Evolutionary conservation across 2,797 vertebrate species (phyloP).

Genomic region (Staurois parvus): DNA sequence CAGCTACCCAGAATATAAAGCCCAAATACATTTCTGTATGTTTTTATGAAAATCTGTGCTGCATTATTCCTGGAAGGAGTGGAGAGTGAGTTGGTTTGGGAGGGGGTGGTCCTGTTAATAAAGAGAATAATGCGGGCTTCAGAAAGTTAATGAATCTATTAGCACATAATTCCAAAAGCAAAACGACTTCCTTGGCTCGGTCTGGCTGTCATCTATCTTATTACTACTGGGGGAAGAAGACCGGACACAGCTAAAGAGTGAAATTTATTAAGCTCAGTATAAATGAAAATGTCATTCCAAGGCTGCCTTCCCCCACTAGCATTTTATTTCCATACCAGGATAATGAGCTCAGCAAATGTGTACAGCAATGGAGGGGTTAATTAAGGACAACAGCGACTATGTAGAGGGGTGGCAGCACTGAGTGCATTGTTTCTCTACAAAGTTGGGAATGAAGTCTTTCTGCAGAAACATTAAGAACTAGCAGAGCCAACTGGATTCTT

Average conservation of each 20-base stretch:
- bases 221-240: constrained; percentile 67
- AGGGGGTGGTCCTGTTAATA: constrained; percentile 39
- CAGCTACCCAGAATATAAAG: not conserved
- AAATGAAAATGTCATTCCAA: constrained; percentile 74
- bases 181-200: constrained; percentile 71
- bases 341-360: not conserved
- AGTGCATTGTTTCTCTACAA: constrained; percentile 10
- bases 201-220: constrained; percentile 71
- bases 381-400: not conserved
- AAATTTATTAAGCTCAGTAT: constrained; percentile 70
- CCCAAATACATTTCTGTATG: not conserved
- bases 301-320: constrained; percentile 59
- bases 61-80: constrained; percentile 1
- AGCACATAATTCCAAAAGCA: constrained; percentile 71
- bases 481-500: not conserved
- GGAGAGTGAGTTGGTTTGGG: constrained; percentile 3
- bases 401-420: constrained; percentile 6
- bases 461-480: not conserved
- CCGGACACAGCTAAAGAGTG: constrained; percentile 67
- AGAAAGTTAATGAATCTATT: constrained; percentile 81
- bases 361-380: constrained; percentile 46
- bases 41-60: not conserved
- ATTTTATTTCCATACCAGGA: not conserved
- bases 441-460: not conserved
- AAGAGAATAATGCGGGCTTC: constrained; percentile 70